phyloP scores from a whole-genome alignment of 92 coral and sea anemone species.

The Diadumene lineata region DNA sequence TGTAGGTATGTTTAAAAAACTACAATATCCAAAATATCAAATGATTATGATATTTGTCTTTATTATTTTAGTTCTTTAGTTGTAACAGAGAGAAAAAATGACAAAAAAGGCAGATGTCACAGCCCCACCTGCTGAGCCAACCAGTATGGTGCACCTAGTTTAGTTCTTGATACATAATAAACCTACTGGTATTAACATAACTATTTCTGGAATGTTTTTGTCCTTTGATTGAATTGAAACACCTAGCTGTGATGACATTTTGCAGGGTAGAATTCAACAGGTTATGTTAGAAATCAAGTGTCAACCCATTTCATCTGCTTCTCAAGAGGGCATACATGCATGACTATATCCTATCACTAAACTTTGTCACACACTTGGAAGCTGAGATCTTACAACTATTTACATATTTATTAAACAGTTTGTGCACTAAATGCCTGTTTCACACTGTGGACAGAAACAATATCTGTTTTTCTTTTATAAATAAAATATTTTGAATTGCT shows the following conservation, averaged over 20 bases:
- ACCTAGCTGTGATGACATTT: not conserved
- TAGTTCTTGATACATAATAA: not conserved
- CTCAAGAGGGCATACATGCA: not conserved
- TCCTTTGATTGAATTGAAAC: not conserved
- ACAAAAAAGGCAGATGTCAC: conserved; percentile 21
- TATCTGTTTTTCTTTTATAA: not conserved
- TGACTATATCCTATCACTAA: not conserved
- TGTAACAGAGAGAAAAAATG: not conserved
- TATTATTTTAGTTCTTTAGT: not conserved
- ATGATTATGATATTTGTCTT: too few relatives aligned
- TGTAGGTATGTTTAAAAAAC: too few relatives aligned
- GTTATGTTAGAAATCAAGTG: not conserved
- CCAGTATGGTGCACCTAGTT: conserved; percentile 14
- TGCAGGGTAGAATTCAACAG: not conserved
- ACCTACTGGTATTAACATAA: conserved; percentile 3
- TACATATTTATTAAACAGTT: not conserved
- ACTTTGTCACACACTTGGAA: not conserved
- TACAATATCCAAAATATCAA: too few relatives aligned
- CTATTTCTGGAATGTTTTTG: conserved; percentile 6
- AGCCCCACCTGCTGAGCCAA: conserved; percentile 12
- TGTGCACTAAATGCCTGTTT: not conserved
- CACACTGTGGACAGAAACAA: not conserved
- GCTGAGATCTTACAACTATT: not conserved
- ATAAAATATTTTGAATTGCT: not conserved
- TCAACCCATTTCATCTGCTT: not conserved